Conservation (phyloP, 1,140 invertebrate species). For the Drosophila auraria region DNA sequence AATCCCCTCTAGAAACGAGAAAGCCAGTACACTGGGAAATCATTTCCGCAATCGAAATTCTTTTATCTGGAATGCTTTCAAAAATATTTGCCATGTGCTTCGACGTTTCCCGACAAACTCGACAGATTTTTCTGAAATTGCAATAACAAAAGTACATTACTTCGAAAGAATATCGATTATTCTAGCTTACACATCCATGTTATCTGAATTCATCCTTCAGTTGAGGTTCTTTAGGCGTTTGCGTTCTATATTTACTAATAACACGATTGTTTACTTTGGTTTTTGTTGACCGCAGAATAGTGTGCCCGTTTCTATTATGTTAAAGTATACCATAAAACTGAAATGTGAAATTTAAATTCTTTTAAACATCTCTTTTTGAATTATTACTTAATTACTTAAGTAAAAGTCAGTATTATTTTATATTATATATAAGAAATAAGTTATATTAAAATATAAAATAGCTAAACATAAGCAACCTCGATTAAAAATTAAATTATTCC, state of each 20-base stretch:
- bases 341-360: too few species aligned
- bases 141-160: too few species aligned
- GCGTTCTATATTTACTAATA: neutral
- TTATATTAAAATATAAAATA: too few species aligned
- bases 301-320: neutral
- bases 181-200: neutral
- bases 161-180: neutral
- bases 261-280: neutral
- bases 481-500: too few species aligned
- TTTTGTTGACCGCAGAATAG: neutral
- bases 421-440: too few species aligned
- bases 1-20: neutral
- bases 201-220: too few species aligned
- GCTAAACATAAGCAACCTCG: too few species aligned
- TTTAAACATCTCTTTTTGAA: too few species aligned
- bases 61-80: neutral
- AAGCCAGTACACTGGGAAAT: slow-evolving; percentile 1
- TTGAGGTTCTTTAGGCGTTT: neutral
- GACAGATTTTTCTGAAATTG: neutral
- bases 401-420: too few species aligned
- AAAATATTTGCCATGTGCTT: too few species aligned
- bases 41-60: neutral
- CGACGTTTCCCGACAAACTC: too few species aligned
- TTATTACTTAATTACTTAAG: too few species aligned
- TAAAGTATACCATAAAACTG: neutral